Conservation (phyloP, 1,140 invertebrate species). For the Theocolax elegans region DNA sequence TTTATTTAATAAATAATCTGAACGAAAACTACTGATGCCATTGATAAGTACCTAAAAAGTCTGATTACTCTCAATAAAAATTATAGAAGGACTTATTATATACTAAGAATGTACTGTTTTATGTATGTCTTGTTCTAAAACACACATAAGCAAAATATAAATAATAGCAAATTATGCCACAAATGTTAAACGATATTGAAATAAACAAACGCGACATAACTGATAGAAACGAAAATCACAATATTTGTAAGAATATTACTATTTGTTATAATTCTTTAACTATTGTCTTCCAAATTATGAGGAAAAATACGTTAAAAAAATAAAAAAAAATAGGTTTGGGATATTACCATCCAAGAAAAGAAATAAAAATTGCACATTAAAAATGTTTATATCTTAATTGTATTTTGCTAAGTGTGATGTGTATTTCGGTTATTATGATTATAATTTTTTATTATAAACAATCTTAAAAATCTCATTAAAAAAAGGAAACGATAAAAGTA, state of each 20-base stretch:
- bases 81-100: not conserved
- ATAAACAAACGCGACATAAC: not conserved
- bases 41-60: conserved; percentile 24
- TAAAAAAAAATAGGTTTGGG: not conserved
- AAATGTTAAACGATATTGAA: no score
- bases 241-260: not conserved
- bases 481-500: not conserved
- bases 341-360: not conserved
- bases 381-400: not conserved
- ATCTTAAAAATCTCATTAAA: not conserved
- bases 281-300: no score
- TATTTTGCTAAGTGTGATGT: conserved; percentile 10
- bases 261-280: no score
- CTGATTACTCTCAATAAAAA: conserved; percentile 24
- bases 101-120: conserved; percentile 19
- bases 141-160: not conserved
- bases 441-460: not conserved
- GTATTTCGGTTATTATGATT: not conserved
- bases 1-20: conserved; percentile 14
- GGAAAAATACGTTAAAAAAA: no score
- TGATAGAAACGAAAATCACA: no score
- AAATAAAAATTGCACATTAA: not conserved
- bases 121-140: conserved; percentile 5
- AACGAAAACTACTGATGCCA: conserved; percentile 29
- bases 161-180: no score